phyloP scores from a whole-genome alignment of 2,113 vertebrate species.

The Talpa occidentalis region DNA sequence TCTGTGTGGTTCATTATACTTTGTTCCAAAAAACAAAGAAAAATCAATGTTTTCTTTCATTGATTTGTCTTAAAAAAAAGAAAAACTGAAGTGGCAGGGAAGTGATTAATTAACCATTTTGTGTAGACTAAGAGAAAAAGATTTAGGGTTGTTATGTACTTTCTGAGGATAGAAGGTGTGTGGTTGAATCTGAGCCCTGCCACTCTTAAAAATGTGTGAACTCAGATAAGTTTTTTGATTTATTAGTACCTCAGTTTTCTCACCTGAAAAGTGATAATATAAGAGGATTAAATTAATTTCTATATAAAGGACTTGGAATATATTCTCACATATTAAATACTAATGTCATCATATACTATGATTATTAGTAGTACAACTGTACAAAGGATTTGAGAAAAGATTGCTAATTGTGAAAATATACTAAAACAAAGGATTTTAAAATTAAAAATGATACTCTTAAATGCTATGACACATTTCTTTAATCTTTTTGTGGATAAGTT shows the following conservation, averaged over 20 bases:
- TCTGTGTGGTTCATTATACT: background rate
- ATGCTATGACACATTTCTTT: background rate
- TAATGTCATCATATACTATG: background rate
- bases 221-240: background rate
- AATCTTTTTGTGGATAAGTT: background rate
- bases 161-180: background rate
- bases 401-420: background rate
- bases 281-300: background rate
- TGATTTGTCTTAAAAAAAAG: background rate
- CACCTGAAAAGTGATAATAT: background rate
- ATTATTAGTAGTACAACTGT: background rate
- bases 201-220: background rate
- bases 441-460: background rate
- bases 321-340: background rate
- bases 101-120: background rate
- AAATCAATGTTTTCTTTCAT: background rate
- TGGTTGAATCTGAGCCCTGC: background rate
- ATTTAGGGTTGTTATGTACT: background rate
- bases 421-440: background rate
- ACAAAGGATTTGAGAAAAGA: background rate
- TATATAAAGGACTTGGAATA: background rate
- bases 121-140: background rate
- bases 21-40: background rate
- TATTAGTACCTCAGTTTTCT: background rate
- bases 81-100: background rate